Percentiles rank a stretch among this genome's conserved stretches.
These are phyloP conservation scores for Melipona quadrifasciata DNA, from an alignment of 1,140 invertebrate genomes.

Conservation along the genomic window DNA sequence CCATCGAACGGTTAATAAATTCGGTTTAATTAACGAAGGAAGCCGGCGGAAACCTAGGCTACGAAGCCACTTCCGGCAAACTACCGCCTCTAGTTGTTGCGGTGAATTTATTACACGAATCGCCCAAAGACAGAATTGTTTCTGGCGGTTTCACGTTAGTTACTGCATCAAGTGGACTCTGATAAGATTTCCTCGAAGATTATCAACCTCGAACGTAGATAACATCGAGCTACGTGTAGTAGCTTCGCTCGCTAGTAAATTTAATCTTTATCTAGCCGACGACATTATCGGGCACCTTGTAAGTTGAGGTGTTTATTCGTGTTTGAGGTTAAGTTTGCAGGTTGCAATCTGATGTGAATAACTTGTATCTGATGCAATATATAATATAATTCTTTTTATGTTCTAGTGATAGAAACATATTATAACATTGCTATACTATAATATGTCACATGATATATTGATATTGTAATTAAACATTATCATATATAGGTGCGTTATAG, in stretches of 20 bases:
- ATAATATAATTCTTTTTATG: too few species aligned
- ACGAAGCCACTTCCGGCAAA: slow-evolving; percentile 13
- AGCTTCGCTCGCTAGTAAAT: neutral
- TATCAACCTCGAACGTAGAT: too few species aligned
- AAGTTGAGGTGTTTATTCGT: too few species aligned
- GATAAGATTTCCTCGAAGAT: slow-evolving; percentile 36
- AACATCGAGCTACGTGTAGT: too few species aligned
- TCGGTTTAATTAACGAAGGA: slow-evolving; percentile 45
- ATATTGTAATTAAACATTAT: too few species aligned
- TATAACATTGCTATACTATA: too few species aligned
- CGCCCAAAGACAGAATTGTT: slow-evolving; percentile 43
- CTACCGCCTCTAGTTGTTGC: slow-evolving; percentile 38
- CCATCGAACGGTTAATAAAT: slow-evolving; percentile 33
- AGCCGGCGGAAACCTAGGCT: slow-evolving; percentile 19
- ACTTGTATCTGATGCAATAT: too few species aligned
- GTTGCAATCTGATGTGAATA: too few species aligned
- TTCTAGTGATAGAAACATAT: too few species aligned
- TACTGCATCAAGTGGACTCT: neutral
- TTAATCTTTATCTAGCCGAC: neutral
- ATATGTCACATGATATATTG: too few species aligned
- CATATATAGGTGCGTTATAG: too few species aligned
- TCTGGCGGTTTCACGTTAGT: neutral
- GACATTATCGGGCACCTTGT: neutral
- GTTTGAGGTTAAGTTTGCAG: too few species aligned
- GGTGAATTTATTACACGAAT: slow-evolving; percentile 43